Percentiles rank a stretch among this genome's conserved stretches.
phyloP scores from a whole-genome alignment of 2,113 vertebrate species.

The Paedocypris sp. region DNA sequence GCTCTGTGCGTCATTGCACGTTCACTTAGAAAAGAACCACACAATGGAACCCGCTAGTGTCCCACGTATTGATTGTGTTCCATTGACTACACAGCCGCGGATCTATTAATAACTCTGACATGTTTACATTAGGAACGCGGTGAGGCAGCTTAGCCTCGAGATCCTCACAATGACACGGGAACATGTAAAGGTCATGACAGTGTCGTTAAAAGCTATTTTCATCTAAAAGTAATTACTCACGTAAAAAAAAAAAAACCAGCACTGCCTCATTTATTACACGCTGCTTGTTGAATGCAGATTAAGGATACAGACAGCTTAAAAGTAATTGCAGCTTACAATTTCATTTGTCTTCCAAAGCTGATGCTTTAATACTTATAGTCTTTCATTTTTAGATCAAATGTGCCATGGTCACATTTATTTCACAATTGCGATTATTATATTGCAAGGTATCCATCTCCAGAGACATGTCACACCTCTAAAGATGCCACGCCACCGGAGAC shows the following conservation, averaged over 20 bases:
- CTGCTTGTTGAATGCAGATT: background rate
- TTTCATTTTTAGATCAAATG: background rate
- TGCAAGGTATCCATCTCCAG: too few relatives aligned
- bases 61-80: constrained; percentile 16
- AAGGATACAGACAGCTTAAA: background rate
- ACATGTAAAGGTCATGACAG: background rate
- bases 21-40: constrained; percentile 4
- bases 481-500: too few relatives aligned
- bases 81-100: background rate
- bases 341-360: background rate
- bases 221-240: background rate
- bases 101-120: constrained; percentile 21
- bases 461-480: too few relatives aligned
- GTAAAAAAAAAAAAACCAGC: background rate
- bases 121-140: constrained; percentile 1
- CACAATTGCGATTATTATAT: too few relatives aligned
- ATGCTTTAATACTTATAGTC: background rate
- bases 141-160: background rate
- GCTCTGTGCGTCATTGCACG: background rate
- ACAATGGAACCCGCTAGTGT: background rate
- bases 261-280: background rate
- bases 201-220: background rate
- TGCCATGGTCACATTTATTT: background rate
- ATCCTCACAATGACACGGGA: background rate
- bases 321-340: background rate